A percentile compares a stretch with the other conserved stretches of the same genome.
These are phyloP conservation scores for Eurypyga helias DNA, from an alignment of 2,113 vertebrate genomes.

Conservation along the genomic window DNA sequence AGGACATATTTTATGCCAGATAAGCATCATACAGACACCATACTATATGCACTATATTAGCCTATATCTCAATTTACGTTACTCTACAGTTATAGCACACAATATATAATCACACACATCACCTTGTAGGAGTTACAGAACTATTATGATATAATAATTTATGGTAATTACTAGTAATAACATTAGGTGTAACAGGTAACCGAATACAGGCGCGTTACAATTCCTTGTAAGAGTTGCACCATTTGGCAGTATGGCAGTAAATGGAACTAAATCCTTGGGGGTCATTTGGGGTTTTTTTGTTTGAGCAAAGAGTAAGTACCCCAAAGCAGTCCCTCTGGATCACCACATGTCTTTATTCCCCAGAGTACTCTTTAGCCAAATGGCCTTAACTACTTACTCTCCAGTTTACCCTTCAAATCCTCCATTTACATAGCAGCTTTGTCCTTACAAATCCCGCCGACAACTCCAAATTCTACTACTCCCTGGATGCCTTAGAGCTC, in stretches of 20 bases:
- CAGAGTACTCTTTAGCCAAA: neutral
- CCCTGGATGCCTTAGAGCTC: neutral
- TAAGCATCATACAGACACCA: neutral
- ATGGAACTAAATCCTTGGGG: neutral
- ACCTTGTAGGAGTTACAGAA: neutral
- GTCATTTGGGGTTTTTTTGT: neutral
- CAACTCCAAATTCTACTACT: neutral
- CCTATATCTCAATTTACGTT: neutral
- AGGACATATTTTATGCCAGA: neutral
- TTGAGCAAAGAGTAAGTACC: neutral
- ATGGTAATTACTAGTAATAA: neutral
- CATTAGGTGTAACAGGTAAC: neutral
- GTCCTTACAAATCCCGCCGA: neutral
- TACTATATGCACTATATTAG: neutral
- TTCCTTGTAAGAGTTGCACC: neutral
- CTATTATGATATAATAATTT: neutral
- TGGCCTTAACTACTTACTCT: neutral
- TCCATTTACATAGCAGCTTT: neutral
- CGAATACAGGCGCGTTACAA: neutral
- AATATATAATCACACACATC: neutral
- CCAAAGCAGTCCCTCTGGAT: neutral
- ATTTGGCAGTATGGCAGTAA: neutral
- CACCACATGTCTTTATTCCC: neutral
- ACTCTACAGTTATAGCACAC: neutral
- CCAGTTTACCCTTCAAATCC: neutral